Conservation (phyloP, 1,140 invertebrate genomes). For the Trissolcus basalis region DNA sequence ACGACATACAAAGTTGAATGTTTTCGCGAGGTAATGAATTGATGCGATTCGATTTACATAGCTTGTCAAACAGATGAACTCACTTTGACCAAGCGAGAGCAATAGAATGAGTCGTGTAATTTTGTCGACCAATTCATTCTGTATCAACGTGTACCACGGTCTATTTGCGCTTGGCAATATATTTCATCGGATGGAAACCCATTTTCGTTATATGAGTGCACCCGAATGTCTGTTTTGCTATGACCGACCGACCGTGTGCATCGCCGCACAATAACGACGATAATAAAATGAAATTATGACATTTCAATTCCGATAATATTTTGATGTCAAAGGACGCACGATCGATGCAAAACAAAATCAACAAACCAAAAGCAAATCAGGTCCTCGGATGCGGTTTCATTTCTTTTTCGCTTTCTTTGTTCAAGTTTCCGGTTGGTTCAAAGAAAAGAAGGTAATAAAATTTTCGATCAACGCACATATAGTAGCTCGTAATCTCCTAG, state of each 20-base stretch:
- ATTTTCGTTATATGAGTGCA: slow-evolving; percentile 49
- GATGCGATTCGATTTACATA: slow-evolving; percentile 10
- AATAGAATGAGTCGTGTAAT: slow-evolving; percentile 38
- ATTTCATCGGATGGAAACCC: slow-evolving; percentile 65
- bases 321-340: neutral
- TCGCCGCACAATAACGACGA: no score
- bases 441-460: no score
- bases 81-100: slow-evolving; percentile 22
- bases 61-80: slow-evolving; percentile 9
- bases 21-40: no score
- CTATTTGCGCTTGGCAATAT: slow-evolving; percentile 59
- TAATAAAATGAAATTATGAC: neutral
- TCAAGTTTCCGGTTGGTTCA: no score
- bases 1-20: no score
- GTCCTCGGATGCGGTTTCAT: no score
- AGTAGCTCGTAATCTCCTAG: no score
- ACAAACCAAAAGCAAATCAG: neutral
- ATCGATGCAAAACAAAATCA: neutral
- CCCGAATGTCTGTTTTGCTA: slow-evolving; percentile 18
- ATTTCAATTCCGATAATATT: neutral
- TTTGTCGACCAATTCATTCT: slow-evolving; percentile 62
- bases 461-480: no score
- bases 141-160: slow-evolving; percentile 27
- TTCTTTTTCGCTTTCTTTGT: no score
- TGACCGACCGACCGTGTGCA: slow-evolving; percentile 4